Evolutionary conservation across 2,888 invertebrate species (phyloP), one percentile per base, ranked within the genome.

Genomic region (Lasioglossum marginatum): DNA sequence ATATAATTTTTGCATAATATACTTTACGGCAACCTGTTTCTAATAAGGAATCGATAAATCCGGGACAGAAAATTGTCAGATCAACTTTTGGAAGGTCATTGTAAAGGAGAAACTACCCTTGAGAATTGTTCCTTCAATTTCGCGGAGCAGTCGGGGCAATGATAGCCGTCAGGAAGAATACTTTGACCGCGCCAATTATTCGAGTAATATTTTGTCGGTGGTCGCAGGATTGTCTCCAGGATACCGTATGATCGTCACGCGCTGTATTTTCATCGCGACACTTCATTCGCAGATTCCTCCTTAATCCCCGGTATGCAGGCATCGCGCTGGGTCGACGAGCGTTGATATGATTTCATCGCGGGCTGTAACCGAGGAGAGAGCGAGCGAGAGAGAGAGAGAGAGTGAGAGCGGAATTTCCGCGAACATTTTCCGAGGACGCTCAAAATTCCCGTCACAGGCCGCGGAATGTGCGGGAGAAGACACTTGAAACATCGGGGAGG

Each of bases 381-480:
- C 2, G 31, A 63, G 27, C 14, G 57, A 27, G 60, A 27, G 14
- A 60, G 27, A 16, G 27, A 16, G 60, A 8, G 31, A 19, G 63
- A 43, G 43, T 14, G 43, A 6, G 34, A 60, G 60, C 6, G 73
- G 73, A 81, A 81, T 83, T 79, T 72, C 79, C 23, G 66, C 31
- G 60, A 76, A 45, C 80, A 48, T 75, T 85, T 83, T 75, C 63
- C 68, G 52, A 27, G 66, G 48, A 16, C 57, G 71, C 77, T 82
- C 71, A 52, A 79, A 76, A 87, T 87, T 87, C 87, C 71, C 77
- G 87, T 87, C 87, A 82, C 85, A 85, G 82, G 52, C 43, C 66
- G 63, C 60, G 66, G 82, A 79, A 81, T 73, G 78, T 77, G 63
- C 73, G 12, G 75, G 63, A 27, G 43, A 81, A 76, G 84, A 70